A percentile compares a stretch with the other conserved stretches of the same genome.
phyloP scores from a whole-genome alignment of 1,140 invertebrate genomes.

The Anadara kagoshimensis region DNA sequence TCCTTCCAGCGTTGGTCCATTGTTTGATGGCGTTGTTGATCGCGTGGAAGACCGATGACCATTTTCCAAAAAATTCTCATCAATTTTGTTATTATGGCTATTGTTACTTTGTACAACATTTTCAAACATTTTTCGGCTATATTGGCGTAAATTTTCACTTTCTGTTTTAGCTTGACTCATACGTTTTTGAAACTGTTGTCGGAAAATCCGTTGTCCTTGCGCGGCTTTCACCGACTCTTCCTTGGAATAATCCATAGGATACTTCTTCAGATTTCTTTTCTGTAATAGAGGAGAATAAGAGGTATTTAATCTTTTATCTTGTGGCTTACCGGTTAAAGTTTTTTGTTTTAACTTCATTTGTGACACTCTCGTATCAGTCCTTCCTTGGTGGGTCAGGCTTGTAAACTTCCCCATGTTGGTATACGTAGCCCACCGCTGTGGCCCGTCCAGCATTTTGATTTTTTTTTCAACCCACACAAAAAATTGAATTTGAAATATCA shows the following conservation, averaged over 20 bases:
- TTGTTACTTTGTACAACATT: slow-evolving; percentile 23
- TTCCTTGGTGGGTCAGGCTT: background rate
- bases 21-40: slow-evolving; percentile 14
- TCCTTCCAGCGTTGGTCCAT: slow-evolving; percentile 34
- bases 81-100: slow-evolving; percentile 5
- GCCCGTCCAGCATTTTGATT: slow-evolving; percentile 26
- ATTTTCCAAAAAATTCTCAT: background rate
- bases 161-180: slow-evolving; percentile 27
- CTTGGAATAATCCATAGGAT: slow-evolving; percentile 31
- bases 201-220: slow-evolving; percentile 11
- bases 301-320: slow-evolving; percentile 14
- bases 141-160: slow-evolving; percentile 36
- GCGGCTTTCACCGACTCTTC: slow-evolving; percentile 21
- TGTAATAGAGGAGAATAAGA: slow-evolving; percentile 26
- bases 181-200: slow-evolving; percentile 23
- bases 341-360: slow-evolving; percentile 31
- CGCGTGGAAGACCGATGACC: background rate
- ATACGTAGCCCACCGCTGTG: slow-evolving; percentile 26
- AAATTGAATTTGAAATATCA: too few species aligned
- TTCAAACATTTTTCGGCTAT: slow-evolving; percentile 39
- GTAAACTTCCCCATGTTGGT: slow-evolving; percentile 10
- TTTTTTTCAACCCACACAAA: too few species aligned
- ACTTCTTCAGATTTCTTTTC: slow-evolving; percentile 30
- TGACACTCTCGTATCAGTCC: slow-evolving; percentile 18
- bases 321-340: slow-evolving; percentile 28